phyloP scores from a whole-genome alignment of 2,113 vertebrate species.

The Myrmophylax atrothorax region DNA sequence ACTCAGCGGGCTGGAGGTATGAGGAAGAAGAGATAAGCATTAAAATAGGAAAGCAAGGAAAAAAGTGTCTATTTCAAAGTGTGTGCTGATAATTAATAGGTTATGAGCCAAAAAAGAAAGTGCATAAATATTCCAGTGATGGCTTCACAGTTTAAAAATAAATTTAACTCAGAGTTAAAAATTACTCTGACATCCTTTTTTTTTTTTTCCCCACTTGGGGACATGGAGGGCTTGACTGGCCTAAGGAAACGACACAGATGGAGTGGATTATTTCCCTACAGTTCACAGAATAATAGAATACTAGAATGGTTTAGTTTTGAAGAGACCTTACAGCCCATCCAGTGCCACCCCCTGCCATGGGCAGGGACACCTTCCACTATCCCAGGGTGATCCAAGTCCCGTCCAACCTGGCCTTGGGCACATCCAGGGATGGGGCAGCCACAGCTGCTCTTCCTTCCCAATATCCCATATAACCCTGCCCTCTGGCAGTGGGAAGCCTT shows the following conservation, averaged over 20 bases:
- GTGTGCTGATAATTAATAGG: slow-evolving; percentile 11
- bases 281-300: not conserved
- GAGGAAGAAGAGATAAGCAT: slow-evolving; percentile 53
- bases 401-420: not conserved
- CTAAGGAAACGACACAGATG: not conserved
- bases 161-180: not conserved
- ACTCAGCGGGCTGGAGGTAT: not conserved
- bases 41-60: slow-evolving; percentile 31
- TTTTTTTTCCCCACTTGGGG: not conserved
- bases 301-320: not conserved
- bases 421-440: not conserved
- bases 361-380: not conserved
- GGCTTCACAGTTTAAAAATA: not conserved
- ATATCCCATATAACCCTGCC: rapidly evolving
- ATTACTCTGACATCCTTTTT: not conserved
- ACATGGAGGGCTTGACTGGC: not conserved
- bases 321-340: not conserved
- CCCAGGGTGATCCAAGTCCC: not conserved
- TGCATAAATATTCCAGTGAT: not conserved
- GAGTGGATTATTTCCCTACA: not conserved
- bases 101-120: not conserved
- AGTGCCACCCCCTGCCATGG: not conserved
- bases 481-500: not conserved
- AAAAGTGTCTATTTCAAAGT: slow-evolving; percentile 33
- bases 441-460: not conserved